A percentile compares a stretch with the other conserved stretches of the same genome.
These are phyloP conservation scores for Xenentodon cancila DNA, from an alignment of 2,797 vertebrate genomes.

Conservation along the genomic window DNA sequence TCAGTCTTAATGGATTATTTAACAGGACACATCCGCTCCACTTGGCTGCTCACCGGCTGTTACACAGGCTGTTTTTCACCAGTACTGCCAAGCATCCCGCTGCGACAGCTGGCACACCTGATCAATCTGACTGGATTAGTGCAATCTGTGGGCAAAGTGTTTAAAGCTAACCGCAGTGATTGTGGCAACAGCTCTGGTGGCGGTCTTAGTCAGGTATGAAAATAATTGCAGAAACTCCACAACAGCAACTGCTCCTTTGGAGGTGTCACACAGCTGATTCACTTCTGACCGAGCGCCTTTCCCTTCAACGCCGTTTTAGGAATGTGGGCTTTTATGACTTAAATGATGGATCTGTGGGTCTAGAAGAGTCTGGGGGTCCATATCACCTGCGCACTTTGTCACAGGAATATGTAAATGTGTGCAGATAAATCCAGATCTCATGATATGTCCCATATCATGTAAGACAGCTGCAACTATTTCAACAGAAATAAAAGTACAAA, in stretches of 20 bases:
- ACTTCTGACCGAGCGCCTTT: conserved; percentile 1
- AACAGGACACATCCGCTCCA: conserved; percentile 76
- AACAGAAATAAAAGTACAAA: too few species aligned
- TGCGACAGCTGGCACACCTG: conserved; percentile 77
- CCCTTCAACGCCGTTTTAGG: background rate
- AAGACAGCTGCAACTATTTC: too few species aligned
- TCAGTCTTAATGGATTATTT: conserved; percentile 76
- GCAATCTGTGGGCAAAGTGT: conserved; percentile 64
- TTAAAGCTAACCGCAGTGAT: conserved; percentile 63
- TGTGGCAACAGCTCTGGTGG: conserved; percentile 37
- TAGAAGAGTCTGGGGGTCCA: too few species aligned
- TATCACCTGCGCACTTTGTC: too few species aligned
- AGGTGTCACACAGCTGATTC: background rate
- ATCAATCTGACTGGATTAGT: conserved; percentile 78
- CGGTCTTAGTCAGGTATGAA: conserved; percentile 46
- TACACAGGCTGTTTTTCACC: conserved; percentile 56
- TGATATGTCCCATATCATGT: too few species aligned
- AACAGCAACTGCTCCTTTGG: background rate
- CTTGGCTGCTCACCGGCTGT: conserved; percentile 71
- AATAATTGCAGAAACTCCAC: conserved; percentile 31
- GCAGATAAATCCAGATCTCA: too few species aligned
- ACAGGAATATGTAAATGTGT: too few species aligned
- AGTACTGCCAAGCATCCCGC: conserved; percentile 48
- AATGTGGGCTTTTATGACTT: background rate
- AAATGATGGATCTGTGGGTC: too few species aligned